Base-by-base conservation (phyloP, 2,113 vertebrate genomes). In the Tyrannus savana region DNA sequence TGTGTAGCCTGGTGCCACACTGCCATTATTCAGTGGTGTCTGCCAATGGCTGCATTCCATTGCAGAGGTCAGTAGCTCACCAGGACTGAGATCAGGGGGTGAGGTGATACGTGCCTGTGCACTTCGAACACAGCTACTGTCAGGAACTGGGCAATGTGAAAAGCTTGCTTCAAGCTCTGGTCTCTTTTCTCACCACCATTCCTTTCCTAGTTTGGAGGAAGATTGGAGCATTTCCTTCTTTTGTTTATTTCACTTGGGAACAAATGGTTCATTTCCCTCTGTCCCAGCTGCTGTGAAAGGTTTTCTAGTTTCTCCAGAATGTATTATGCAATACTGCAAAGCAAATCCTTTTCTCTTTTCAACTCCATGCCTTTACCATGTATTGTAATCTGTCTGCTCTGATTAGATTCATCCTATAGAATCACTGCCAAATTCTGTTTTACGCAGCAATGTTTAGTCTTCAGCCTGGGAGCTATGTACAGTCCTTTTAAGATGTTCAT, bases 381-480 rank as follows among this genome's bases (percentile, higher is more conserved):
- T 95, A 95, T 92, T 93, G 89, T 97, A 95, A 94, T 96, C 90
- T 96, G 94, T 93, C 92, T 96, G 62, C 86, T 89, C 72, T 87
- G 90, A 97, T 97, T 96, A 96, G 90, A 73, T 96, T 96, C 93
- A 95, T 93, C 87, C 84, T 86, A 89, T 79, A 83, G 90, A 93
- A 92, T 91, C 81, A 76, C 86, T 95, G 95, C 97, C 96, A 97
- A 97, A 96, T 93, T 95, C 86, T 96, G 78, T 96, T 94, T 95
- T 93, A 95, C 2, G 0, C 90, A 93, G 93, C 82, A 88, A 74
- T 96, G 95, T 97, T 97, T 97, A 95, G 94, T 97, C 95, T 97
- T 97, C 89, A 96, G 95, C 90, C 89, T 93, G 84, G 74, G 75
- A 97, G 72, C 72, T 96, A 92, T 75, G 90, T 95, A 62, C 68